Evolutionary conservation across 2,797 vertebrate species (phyloP).

Genomic region (Manis pentadactyla): DNA sequence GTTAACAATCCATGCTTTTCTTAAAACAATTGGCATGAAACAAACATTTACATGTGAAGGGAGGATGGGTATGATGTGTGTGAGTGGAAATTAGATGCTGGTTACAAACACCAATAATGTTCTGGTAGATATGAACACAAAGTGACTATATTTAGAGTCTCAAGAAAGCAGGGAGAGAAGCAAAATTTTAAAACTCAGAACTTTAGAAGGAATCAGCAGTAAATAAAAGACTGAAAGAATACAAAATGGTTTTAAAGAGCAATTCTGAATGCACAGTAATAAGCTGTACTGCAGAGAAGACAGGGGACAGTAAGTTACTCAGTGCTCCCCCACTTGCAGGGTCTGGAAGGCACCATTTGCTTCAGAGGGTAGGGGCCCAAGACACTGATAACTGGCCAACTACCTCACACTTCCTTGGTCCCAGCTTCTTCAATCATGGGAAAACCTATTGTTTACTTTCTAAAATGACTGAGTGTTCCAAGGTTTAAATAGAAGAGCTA

Average conservation of each 20-base stretch:
- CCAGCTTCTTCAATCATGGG: background rate
- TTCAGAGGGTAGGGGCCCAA: background rate
- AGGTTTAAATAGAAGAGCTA: background rate
- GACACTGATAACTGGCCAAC: accelerated
- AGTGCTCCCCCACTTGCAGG: accelerated
- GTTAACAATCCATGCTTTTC: constrained; percentile 84
- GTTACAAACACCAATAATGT: background rate
- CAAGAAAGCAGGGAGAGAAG: background rate
- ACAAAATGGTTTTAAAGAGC: background rate
- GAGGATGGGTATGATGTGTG: background rate
- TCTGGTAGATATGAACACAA: background rate
- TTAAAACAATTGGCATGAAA: constrained; percentile 81
- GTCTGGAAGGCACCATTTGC: background rate
- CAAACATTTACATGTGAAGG: constrained; percentile 77
- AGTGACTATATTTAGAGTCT: background rate
- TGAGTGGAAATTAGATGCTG: background rate
- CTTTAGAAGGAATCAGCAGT: background rate
- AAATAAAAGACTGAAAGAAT: background rate
- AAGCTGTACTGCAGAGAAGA: background rate
- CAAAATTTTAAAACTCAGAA: background rate
- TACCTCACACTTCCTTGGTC: background rate
- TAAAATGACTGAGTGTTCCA: background rate
- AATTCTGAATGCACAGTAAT: background rate
- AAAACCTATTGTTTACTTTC: background rate
- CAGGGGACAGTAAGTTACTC: accelerated